Evolutionary conservation across 2,113 vertebrate genomes (phyloP).

Genomic region (Okapia johnstoni): DNA sequence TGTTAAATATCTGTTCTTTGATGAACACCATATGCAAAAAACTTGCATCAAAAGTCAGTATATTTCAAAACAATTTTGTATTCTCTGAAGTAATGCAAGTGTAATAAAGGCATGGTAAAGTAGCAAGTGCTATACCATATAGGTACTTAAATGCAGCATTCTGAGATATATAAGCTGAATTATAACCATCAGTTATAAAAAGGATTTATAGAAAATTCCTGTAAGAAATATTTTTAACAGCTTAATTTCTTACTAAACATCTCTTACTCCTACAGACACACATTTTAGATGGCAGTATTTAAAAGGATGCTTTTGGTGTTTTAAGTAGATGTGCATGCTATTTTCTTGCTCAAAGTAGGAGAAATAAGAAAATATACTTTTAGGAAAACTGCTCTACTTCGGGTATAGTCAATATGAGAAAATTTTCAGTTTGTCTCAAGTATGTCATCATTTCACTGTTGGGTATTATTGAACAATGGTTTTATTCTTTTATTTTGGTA

Average conservation of each 20-base stretch:
- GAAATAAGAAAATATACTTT: neutral
- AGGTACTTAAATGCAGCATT: neutral
- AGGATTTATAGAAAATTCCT: neutral
- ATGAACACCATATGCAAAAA: neutral
- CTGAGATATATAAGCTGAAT: neutral
- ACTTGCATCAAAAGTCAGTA: neutral
- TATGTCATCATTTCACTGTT: neutral
- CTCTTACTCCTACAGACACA: neutral
- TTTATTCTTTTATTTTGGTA: neutral
- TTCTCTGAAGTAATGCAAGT: neutral
- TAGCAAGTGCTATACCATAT: neutral
- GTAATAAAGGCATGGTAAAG: neutral
- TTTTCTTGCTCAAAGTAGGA: neutral
- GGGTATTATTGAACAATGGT: neutral
- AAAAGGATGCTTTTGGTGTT: neutral
- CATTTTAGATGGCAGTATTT: neutral
- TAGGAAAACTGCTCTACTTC: neutral
- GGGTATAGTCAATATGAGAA: neutral
- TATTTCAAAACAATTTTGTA: neutral
- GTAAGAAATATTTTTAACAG: conserved; percentile 2
- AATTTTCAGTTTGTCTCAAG: neutral
- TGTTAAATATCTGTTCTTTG: neutral
- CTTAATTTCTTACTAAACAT: neutral
- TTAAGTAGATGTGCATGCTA: neutral
- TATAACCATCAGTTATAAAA: neutral